phyloP scores from a whole-genome alignment of 2,113 vertebrate genomes.

The Oncorhynchus gorbuscha region DNA sequence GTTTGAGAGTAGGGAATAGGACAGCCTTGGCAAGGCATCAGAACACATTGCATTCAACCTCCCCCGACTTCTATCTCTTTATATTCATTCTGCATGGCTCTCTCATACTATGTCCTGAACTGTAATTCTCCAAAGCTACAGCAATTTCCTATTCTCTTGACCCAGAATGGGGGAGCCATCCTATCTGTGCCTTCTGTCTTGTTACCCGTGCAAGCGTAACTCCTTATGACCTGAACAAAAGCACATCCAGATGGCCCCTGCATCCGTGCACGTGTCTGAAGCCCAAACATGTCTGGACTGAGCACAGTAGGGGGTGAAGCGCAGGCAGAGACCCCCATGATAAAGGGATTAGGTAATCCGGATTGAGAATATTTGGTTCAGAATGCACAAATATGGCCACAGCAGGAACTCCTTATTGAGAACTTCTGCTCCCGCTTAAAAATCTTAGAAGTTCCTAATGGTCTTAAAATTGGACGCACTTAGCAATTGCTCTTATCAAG shows the following conservation, averaged over 20 bases:
- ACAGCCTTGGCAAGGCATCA: too few relatives aligned
- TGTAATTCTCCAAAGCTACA: slow-evolving; percentile 35
- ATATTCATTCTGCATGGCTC: slow-evolving; percentile 36
- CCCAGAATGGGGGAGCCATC: slow-evolving; percentile 45
- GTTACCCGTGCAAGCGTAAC: slow-evolving; percentile 38
- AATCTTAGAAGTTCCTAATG: slow-evolving; percentile 15
- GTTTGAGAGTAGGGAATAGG: too few relatives aligned
- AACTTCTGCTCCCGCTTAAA: slow-evolving; percentile 16
- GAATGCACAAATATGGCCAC: too few relatives aligned
- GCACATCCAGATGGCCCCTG: slow-evolving; percentile 48
- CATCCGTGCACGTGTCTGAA: slow-evolving; percentile 31
- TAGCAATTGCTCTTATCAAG: neutral
- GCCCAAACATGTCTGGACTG: slow-evolving; percentile 45
- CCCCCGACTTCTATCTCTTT: too few relatives aligned
- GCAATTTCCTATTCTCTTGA: slow-evolving; percentile 51
- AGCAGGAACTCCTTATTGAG: too few relatives aligned
- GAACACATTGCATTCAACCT: too few relatives aligned
- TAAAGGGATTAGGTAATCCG: slow-evolving; percentile 41
- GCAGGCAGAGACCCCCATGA: slow-evolving; percentile 16
- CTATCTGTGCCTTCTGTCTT: slow-evolving; percentile 50
- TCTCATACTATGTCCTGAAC: slow-evolving; percentile 43
- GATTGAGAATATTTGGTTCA: slow-evolving; percentile 29
- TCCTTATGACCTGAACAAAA: slow-evolving; percentile 42
- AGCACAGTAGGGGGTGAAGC: slow-evolving; percentile 30
- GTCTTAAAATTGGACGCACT: slow-evolving; percentile 12